Evolutionary conservation across 2,113 vertebrate genomes (phyloP), one percentile per base, ranked within the genome.

Genomic region (Chrysemys picta): DNA sequence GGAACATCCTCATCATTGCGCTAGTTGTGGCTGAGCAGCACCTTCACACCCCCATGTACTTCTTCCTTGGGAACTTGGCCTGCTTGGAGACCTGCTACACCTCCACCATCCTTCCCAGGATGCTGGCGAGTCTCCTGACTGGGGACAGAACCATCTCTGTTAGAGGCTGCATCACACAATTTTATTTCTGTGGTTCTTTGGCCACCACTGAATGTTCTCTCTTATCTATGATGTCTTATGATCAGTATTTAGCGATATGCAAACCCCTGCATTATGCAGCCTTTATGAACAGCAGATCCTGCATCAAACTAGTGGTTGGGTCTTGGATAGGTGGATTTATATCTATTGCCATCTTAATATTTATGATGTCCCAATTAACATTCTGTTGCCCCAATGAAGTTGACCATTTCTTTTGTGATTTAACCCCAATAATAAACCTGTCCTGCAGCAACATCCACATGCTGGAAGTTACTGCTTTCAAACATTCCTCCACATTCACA

Each of bases 151-250:
- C 31, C 31, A 10, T 96, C 5, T 31, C 95, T 31, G 89, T 96
- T 84, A 42, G 72, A 10, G 65, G 76, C 35, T 97, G 97, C 89
- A 88, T 97, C 76, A 80, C 62, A 3, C 97, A 97, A 1, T 89
- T 97, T 17, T 97, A 95, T 59, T 89, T 87, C 31, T 97, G 96
- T 65, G 62, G 96, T 3, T 19, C n/a, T 8, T 80, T 97, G 27
- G 88, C 93, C 11, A 75, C 93, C 47, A 94, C 80, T 0, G 89
- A 94, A 80, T 96, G 94, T 49, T 93, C 14, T 65, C 62, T 65
- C 31, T n/a, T 65, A 13, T 19, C 62, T 17, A 16, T 65, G 62
- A 65, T 65, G 62, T 65, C 62, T 16, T 65, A 65, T 35, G 62
- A 65, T 13, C 62, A 31, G 29, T 65, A 65, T n/a, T 35, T 65